These are phyloP conservation scores for Phalanger gymnotis DNA, from an alignment of 2,797 vertebrate species.

Conservation along the genomic window DNA sequence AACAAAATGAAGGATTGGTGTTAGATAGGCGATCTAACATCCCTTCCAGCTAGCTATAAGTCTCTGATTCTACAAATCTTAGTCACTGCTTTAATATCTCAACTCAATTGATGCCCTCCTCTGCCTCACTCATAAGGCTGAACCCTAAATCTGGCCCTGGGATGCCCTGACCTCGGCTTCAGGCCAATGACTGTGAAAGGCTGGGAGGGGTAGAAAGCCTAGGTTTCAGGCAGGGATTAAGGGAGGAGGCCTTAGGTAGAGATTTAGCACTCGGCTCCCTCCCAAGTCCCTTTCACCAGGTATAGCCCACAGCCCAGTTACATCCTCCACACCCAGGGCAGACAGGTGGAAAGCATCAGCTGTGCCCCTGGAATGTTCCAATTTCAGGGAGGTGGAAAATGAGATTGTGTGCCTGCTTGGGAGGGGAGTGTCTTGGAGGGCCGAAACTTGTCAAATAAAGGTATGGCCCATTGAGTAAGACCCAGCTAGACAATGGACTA, in stretches of 20 bases:
- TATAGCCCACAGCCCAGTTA: background rate
- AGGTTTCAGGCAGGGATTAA: background rate
- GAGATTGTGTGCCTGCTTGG: background rate
- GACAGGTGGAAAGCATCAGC: background rate
- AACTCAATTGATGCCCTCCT: background rate
- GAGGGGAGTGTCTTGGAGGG: background rate
- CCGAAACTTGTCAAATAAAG: background rate
- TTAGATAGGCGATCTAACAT: background rate
- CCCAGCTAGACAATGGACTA: background rate
- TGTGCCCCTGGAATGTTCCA: background rate
- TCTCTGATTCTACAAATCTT: background rate
- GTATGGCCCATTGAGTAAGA: background rate
- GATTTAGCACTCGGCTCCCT: background rate
- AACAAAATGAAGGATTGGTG: background rate
- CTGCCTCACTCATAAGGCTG: background rate
- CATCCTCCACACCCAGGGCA: background rate
- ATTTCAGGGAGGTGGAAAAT: background rate
- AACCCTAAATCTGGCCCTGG: background rate
- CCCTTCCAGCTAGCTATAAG: background rate
- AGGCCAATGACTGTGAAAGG: background rate
- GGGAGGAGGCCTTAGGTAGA: background rate
- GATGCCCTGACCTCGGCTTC: background rate
- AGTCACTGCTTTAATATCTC: background rate
- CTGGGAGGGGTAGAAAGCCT: background rate
- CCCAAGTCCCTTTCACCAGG: background rate